phyloP scores from a whole-genome alignment of 2,888 invertebrate species.

The Saturnia pavonia region DNA sequence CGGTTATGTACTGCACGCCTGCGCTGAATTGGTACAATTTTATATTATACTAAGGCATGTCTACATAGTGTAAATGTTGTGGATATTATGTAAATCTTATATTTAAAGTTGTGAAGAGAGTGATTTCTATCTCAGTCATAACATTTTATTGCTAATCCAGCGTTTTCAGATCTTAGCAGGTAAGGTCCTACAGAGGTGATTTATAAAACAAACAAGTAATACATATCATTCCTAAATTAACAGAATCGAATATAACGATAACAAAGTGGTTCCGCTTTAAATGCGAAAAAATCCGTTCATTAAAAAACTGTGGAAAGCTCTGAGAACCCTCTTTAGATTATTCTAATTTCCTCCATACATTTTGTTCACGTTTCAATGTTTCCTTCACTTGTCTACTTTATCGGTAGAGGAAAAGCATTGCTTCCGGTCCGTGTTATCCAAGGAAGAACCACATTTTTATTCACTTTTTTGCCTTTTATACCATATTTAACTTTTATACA shows the following conservation, averaged over 20 bases:
- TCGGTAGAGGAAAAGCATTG: constrained; percentile 67
- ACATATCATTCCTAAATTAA: background rate
- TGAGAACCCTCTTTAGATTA: constrained; percentile 11
- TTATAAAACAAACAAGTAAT: too few species aligned
- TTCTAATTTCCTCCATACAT: constrained; percentile 58
- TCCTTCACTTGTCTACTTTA: constrained; percentile 74
- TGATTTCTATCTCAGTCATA: background rate
- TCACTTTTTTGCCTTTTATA: constrained; percentile 24
- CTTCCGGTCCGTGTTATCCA: constrained; percentile 66
- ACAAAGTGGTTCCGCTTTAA: background rate
- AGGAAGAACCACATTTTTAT: constrained; percentile 53
- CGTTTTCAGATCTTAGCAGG: background rate
- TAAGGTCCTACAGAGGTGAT: too few species aligned
- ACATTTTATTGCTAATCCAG: background rate
- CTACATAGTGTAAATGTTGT: constrained; percentile 20
- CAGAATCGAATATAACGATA: background rate
- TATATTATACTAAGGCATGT: constrained; percentile 16
- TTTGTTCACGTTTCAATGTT: constrained; percentile 62
- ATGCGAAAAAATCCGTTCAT: background rate
- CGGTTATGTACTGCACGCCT: constrained; percentile 77
- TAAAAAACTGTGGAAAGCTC: background rate
- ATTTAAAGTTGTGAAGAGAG: background rate
- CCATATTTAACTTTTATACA: background rate
- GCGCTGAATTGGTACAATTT: constrained; percentile 66
- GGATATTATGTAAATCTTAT: background rate